Conservation (phyloP, 2,797 vertebrate species). For the Syngnathus rostellatus region DNA sequence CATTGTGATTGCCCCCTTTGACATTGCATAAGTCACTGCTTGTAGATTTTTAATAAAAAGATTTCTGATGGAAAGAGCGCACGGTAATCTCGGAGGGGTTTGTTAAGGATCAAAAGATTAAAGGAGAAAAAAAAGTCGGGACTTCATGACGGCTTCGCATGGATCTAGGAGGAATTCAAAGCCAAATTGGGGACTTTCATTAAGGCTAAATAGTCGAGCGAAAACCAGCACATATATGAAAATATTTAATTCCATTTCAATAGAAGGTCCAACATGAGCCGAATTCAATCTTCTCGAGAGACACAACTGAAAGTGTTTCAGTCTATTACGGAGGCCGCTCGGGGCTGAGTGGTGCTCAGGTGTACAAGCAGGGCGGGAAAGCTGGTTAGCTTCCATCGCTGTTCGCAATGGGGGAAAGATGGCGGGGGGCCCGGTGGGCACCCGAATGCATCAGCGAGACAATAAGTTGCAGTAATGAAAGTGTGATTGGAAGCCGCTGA, state of each 20-base stretch:
- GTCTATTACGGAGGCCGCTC: slow-evolving; percentile 53
- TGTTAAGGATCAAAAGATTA: slow-evolving; percentile 25
- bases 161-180: neutral
- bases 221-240: slow-evolving; percentile 29
- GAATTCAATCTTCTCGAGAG: slow-evolving; percentile 36
- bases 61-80: slow-evolving; percentile 15
- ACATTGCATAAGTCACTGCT: slow-evolving; percentile 29
- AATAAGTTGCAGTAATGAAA: slow-evolving; percentile 67
- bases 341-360: slow-evolving; percentile 50
- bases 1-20: slow-evolving; percentile 41
- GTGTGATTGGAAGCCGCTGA: slow-evolving; percentile 64
- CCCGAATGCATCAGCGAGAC: slow-evolving; percentile 53
- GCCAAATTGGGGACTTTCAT: neutral
- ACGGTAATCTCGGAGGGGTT: slow-evolving; percentile 30
- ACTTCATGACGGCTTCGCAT: slow-evolving; percentile 7
- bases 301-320: slow-evolving; percentile 48
- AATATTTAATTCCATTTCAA: slow-evolving; percentile 47
- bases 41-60: slow-evolving; percentile 40
- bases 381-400: slow-evolving; percentile 41
- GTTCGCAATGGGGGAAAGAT: slow-evolving; percentile 31
- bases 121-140: slow-evolving; percentile 6
- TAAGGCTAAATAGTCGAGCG: slow-evolving; percentile 2
- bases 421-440: slow-evolving; percentile 30
- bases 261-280: slow-evolving; percentile 26
- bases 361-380: slow-evolving; percentile 48